These are phyloP conservation scores for Epistrophe eligans DNA, from an alignment of 2,888 invertebrate species.

Conservation along the genomic window DNA sequence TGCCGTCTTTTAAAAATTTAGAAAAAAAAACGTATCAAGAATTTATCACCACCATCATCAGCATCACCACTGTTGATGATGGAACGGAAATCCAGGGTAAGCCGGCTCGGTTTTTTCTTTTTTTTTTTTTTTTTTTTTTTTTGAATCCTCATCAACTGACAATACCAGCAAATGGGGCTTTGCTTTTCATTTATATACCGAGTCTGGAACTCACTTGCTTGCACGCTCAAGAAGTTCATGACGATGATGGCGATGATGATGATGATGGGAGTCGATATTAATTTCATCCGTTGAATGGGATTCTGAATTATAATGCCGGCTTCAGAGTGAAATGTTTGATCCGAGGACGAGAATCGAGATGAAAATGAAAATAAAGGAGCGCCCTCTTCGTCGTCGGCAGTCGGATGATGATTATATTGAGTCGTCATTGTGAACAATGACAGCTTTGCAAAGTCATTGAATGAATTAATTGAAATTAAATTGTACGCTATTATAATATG, in stretches of 20 bases:
- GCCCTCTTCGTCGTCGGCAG: constrained; percentile 12
- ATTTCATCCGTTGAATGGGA: constrained; percentile 69
- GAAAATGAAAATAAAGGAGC: constrained; percentile 42
- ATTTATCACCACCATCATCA: constrained; percentile 72
- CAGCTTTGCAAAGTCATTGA: constrained; percentile 76
- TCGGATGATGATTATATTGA: constrained; percentile 58
- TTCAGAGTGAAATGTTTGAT: constrained; percentile 58
- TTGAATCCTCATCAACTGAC: constrained; percentile 72
- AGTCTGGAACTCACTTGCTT: constrained; percentile 15
- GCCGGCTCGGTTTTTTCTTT: constrained; percentile 53
- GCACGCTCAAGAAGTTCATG: constrained; percentile 25
- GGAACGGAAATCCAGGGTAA: constrained; percentile 64
- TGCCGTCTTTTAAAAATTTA: constrained; percentile 55
- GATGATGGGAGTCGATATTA: constrained; percentile 73
- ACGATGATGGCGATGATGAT: constrained; percentile 53
- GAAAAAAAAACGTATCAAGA: constrained; percentile 47
- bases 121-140: constrained; percentile 12
- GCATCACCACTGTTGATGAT: constrained; percentile 6
- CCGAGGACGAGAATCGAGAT: constrained; percentile 12
- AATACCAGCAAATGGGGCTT: constrained; percentile 63
- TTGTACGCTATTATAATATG: constrained; percentile 74
- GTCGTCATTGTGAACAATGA: constrained; percentile 70
- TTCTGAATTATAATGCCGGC: constrained; percentile 65
- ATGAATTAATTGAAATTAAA: constrained; percentile 78
- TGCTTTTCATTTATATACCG: constrained; percentile 43